Conservation (phyloP, 2,113 vertebrate species). For the Emydura subglobosa region DNA sequence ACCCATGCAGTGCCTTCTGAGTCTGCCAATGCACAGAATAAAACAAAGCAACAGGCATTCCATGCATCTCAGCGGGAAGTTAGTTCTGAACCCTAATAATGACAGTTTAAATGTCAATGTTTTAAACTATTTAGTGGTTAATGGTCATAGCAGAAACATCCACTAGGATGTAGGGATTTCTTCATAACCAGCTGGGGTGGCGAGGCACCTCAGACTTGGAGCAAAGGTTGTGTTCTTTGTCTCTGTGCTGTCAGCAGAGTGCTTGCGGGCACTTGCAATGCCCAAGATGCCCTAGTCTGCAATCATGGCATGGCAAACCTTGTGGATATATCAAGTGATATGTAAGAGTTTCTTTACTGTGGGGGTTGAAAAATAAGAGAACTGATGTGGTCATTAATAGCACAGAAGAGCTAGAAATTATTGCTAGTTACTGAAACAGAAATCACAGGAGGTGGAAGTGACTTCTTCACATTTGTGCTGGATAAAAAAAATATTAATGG, state of each 20-base stretch:
- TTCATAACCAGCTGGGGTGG: background rate
- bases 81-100: fast-evolving
- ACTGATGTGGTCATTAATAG: background rate
- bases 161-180: background rate
- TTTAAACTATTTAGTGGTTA: fast-evolving
- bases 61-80: background rate
- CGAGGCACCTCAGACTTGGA: background rate
- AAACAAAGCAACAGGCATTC: background rate
- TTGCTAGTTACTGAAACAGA: background rate
- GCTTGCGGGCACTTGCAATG: background rate
- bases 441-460: background rate
- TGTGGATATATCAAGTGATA: background rate
- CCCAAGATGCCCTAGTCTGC: no score
- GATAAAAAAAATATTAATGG: slow-evolving; percentile 20
- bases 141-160: background rate
- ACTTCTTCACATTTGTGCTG: slow-evolving; percentile 33
- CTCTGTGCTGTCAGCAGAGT: background rate
- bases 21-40: background rate
- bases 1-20: background rate
- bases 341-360: background rate
- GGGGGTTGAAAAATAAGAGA: background rate
- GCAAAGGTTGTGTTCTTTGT: background rate
- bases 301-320: background rate
- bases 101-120: fast-evolving
- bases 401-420: fast-evolving